Percentiles rank a stretch among this genome's conserved stretches.
Evolutionary conservation across 2,888 invertebrate species (phyloP).

Genomic region (Tiphia femorata): DNA sequence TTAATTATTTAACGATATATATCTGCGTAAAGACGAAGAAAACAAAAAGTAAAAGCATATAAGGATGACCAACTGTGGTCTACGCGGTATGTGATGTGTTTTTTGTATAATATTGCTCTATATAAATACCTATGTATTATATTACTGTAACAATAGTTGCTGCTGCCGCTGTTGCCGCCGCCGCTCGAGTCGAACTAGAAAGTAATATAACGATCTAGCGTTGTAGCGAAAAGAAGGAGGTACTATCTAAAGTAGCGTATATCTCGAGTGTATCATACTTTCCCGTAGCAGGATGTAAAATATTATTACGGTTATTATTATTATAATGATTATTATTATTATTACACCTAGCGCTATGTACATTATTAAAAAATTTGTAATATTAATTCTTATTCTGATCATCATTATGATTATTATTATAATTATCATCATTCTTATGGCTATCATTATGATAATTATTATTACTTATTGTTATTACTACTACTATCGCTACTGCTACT

Average conservation of each 20-base stretch:
- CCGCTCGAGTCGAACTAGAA: slow-evolving; percentile 48
- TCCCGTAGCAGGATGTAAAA: slow-evolving; percentile 65
- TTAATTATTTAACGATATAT: slow-evolving; percentile 69
- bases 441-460: slow-evolving; percentile 33
- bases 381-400: slow-evolving; percentile 51
- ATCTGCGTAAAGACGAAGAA: slow-evolving; percentile 42
- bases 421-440: slow-evolving; percentile 38
- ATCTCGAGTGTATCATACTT: slow-evolving; percentile 66
- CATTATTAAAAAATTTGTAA: slow-evolving; percentile 59
- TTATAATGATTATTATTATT: slow-evolving; percentile 45
- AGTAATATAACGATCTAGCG: slow-evolving; percentile 46
- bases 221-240: slow-evolving; percentile 43
- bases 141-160: slow-evolving; percentile 65
- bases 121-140: slow-evolving; percentile 69
- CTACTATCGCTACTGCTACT: slow-evolving; percentile 26
- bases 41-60: slow-evolving; percentile 52
- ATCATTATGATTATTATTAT: slow-evolving; percentile 39
- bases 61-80: slow-evolving; percentile 55
- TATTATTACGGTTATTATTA: slow-evolving; percentile 51
- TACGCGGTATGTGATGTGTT: slow-evolving; percentile 68
- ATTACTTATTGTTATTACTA: slow-evolving; percentile 26
- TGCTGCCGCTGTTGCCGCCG: slow-evolving; percentile 55
- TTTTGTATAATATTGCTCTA: slow-evolving; percentile 68
- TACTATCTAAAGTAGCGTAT: slow-evolving; percentile 59
- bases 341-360: slow-evolving; percentile 49